Percentiles rank a stretch among this genome's conserved stretches.
These are phyloP conservation scores for Vulpes ferrilata DNA, from an alignment of 2,113 vertebrate species.

Conservation along the genomic window DNA sequence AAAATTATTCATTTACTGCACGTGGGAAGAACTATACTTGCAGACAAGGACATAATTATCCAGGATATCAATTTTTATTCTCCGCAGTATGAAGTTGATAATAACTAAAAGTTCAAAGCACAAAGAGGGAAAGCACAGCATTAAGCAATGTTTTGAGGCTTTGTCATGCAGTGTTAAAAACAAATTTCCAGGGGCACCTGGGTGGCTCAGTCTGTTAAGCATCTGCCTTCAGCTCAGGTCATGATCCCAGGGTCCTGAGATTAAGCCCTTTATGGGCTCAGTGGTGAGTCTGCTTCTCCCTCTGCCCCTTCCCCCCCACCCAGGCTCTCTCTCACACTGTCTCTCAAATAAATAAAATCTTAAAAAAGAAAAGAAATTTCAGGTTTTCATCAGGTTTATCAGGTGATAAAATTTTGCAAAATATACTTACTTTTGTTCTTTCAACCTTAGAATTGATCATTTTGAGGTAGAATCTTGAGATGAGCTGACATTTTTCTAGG, in stretches of 20 bases:
- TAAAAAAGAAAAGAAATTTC: not conserved
- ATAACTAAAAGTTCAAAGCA: slow-evolving; percentile 11
- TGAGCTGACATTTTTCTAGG: not conserved
- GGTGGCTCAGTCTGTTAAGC: not conserved
- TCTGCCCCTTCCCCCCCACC: not conserved
- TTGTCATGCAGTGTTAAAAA: slow-evolving; percentile 19
- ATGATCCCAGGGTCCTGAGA: not conserved
- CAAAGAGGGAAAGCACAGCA: not conserved
- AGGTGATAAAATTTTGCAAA: not conserved
- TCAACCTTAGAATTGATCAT: slow-evolving; percentile 15
- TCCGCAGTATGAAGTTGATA: not conserved
- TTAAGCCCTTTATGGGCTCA: not conserved
- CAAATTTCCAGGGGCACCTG: not conserved
- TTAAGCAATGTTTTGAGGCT: not conserved
- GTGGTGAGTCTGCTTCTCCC: not conserved
- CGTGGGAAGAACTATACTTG: slow-evolving; percentile 3
- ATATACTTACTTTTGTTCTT: slow-evolving; percentile 1
- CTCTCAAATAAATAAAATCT: not conserved
- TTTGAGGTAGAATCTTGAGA: slow-evolving; percentile 31
- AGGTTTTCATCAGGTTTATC: not conserved
- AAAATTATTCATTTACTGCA: slow-evolving; percentile 66
- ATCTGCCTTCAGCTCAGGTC: not conserved
- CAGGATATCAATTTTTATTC: slow-evolving; percentile 63
- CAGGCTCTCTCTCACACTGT: not conserved
- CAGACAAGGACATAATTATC: slow-evolving; percentile 40